phyloP scores from a whole-genome alignment of 92 coral and sea anemone genomes.

The Porites divaricata region DNA sequence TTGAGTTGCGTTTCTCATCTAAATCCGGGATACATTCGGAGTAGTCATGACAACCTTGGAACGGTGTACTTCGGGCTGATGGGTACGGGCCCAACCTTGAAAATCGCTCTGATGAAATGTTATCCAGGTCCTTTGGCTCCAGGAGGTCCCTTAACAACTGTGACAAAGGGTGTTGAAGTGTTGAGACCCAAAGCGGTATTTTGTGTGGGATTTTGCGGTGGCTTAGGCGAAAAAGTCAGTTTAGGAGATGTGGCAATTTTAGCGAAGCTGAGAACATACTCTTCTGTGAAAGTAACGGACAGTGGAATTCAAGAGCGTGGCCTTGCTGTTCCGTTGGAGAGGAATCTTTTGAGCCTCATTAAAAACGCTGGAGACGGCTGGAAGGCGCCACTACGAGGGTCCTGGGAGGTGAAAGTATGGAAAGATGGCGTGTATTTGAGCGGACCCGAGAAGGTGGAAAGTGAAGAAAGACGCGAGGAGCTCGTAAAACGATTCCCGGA shows the following conservation, averaged over 20 bases:
- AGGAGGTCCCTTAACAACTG: neutral
- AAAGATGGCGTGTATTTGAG: neutral
- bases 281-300: neutral
- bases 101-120: slow-evolving; percentile 9
- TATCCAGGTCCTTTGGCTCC: neutral
- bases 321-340: neutral
- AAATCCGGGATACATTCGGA: neutral
- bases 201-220: too few species aligned
- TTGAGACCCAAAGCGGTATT: too few species aligned
- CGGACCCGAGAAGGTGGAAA: neutral
- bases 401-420: neutral
- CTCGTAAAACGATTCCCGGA: too few species aligned
- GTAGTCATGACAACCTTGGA: neutral
- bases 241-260: too few species aligned
- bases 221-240: too few species aligned
- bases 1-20: neutral
- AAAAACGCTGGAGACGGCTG: neutral
- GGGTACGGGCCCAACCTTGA: too few species aligned
- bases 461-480: too few species aligned
- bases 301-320: neutral
- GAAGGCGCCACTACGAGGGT: neutral
- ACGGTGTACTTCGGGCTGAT: neutral
- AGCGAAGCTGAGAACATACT: neutral
- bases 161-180: neutral
- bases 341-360: neutral